Conservation (phyloP, 1,140 invertebrate genomes). For the Macrobrachium rosenbergii region DNA sequence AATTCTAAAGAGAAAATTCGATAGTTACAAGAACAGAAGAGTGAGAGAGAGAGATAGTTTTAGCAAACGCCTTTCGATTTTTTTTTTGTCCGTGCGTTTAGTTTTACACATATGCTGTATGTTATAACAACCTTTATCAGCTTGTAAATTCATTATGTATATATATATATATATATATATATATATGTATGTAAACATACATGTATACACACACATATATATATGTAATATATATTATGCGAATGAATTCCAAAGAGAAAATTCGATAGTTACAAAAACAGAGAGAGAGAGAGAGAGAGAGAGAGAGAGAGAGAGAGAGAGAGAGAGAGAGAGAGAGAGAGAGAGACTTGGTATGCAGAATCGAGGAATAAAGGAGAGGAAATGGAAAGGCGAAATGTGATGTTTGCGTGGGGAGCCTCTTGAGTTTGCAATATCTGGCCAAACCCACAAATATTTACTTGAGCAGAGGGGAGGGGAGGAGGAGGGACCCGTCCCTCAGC, state of each 20-base stretch:
- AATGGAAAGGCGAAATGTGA: neutral
- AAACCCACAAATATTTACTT: no score
- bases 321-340: slow-evolving; percentile 21
- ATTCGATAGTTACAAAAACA: neutral
- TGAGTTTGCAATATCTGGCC: no score
- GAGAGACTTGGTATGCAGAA: neutral
- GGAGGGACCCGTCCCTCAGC: no score
- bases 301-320: slow-evolving; percentile 29
- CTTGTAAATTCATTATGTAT: no score
- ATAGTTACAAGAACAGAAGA: slow-evolving; percentile 8
- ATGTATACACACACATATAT: neutral
- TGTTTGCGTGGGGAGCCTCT: no score
- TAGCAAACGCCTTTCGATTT: no score
- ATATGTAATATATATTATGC: neutral
- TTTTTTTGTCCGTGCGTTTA: neutral
- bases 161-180: neutral
- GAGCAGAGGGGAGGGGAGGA: no score
- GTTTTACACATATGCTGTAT: slow-evolving; percentile 4
- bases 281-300: slow-evolving; percentile 24
- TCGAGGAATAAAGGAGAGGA: neutral
- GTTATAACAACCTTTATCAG: neutral
- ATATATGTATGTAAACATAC: neutral
- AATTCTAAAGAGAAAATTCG: neutral
- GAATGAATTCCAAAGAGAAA: neutral
- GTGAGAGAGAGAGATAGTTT: slow-evolving; percentile 5